Conservation (phyloP, 2,888 invertebrate genomes). For the Scaptodrosophila latifasciaeformis region DNA sequence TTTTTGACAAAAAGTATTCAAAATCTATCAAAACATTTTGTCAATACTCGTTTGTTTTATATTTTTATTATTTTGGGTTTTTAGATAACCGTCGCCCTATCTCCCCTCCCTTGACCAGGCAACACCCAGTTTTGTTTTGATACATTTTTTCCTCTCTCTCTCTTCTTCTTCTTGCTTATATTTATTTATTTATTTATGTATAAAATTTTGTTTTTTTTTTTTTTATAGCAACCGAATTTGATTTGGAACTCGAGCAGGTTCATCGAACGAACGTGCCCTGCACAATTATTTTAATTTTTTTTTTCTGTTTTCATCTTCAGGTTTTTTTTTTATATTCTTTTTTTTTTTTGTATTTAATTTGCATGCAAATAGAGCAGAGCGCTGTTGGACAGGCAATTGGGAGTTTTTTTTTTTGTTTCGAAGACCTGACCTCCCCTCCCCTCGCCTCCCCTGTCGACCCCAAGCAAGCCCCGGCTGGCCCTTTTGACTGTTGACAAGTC, state of each 20-base stretch:
- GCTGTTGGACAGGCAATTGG: no score
- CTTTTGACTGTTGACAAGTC: background rate
- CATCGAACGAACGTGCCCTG: background rate
- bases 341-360: conserved; percentile 36
- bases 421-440: no score
- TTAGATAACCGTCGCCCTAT: no score
- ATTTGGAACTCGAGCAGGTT: background rate
- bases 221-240: background rate
- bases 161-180: background rate
- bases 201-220: background rate
- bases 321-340: conserved; percentile 1
- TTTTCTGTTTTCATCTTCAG: conserved; percentile 5
- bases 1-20: conserved; percentile 7
- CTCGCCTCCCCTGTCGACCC: no score
- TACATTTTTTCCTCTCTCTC: background rate
- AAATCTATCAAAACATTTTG: conserved; percentile 4
- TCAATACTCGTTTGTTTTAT: background rate
- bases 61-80: background rate
- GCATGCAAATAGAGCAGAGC: conserved; percentile 51
- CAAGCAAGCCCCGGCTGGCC: conserved; percentile 6
- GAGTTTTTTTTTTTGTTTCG: no score
- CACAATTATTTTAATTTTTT: background rate
- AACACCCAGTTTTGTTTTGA: background rate
- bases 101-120: no score
- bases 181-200: no score